Conservation (phyloP, 2,113 vertebrate genomes). For the Cyanistes caeruleus region DNA sequence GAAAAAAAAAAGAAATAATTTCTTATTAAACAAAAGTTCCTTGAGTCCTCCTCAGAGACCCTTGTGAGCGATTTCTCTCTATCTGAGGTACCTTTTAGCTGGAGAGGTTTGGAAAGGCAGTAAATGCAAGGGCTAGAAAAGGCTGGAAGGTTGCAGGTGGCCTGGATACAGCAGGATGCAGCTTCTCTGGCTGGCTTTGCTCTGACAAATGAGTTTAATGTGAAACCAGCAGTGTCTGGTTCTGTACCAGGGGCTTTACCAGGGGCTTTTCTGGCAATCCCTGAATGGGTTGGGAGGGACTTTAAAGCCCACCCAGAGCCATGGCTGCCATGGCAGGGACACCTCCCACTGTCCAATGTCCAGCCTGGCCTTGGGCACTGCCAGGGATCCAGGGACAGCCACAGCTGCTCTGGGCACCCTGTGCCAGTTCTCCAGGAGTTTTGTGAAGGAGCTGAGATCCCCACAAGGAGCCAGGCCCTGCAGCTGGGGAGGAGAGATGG, state of each 20-base stretch:
- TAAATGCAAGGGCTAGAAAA: not conserved
- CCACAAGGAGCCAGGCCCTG: not conserved
- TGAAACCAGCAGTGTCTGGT: not conserved
- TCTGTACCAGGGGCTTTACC: not conserved
- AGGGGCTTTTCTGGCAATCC: not conserved
- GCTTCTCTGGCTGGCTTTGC: not conserved
- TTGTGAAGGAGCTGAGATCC: not conserved
- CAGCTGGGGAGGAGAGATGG: not conserved
- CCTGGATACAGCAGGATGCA: too few species aligned
- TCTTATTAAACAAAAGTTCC: not conserved
- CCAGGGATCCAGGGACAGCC: not conserved
- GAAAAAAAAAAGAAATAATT: not conserved
- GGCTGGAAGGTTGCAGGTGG: not conserved
- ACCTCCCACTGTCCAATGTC: not conserved
- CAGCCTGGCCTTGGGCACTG: not conserved
- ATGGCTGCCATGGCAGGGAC: not conserved
- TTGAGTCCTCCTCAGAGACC: not conserved
- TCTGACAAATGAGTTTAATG: rapidly evolving
- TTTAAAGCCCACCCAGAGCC: rapidly evolving
- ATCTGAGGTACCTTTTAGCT: not conserved
- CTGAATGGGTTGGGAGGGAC: not conserved
- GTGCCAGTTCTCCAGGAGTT: not conserved
- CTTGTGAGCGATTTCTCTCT: not conserved
- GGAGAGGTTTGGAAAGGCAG: not conserved
- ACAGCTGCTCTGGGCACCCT: not conserved